Evolutionary conservation across 2,888 invertebrate species (phyloP), one percentile per base, ranked within the genome.

Genomic region (Pristionchus mayeri): DNA sequence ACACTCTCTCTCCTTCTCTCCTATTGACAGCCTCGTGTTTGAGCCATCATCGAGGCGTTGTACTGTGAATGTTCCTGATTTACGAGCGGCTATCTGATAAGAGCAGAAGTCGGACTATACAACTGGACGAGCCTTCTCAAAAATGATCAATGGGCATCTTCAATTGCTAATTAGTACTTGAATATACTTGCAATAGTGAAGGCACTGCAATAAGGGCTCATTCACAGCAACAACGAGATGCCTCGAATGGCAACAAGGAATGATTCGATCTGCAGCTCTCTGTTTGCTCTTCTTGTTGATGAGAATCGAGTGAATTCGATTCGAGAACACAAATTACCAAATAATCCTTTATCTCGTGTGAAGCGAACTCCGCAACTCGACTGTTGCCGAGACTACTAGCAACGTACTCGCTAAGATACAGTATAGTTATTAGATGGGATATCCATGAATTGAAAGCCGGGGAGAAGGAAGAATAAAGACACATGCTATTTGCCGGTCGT

Each of bases 21-120:
- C 40, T 71, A 71, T 71, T 71, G 71, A 71, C 71, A 40, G 37
- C 67, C 71, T 9, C 24, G 24, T 71, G 44, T 71, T 71, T 71
- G 71, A 44, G 67, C 37, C 6, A 67, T 71, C 30, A 44, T 40
- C 21, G 44, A 71, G n/a, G 40, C 21, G 21, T 40, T 18, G 21
- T 44, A 71, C 44, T 21, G 2, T 67, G 40, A 67, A 40, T 67
- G 67, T 67, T 67, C 67, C 18, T 3, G 71, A 40, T 44, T 71
- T 71, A 71, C 71, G 71, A 71, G 16, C 24, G 71, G 71, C 40
- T 4, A 71, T 44, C 18, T 44, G 71, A 44, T 71, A 44, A 71
- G 54, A 4, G 9, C 54, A 18, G 71, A 44, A 71, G 18, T 21
- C 60, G 34, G 34, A 34, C 63, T 13, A 63, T 63, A 63, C 63